Evolutionary conservation across 2,113 vertebrate genomes (phyloP).

Genomic region (Anas platyrhynchos): DNA sequence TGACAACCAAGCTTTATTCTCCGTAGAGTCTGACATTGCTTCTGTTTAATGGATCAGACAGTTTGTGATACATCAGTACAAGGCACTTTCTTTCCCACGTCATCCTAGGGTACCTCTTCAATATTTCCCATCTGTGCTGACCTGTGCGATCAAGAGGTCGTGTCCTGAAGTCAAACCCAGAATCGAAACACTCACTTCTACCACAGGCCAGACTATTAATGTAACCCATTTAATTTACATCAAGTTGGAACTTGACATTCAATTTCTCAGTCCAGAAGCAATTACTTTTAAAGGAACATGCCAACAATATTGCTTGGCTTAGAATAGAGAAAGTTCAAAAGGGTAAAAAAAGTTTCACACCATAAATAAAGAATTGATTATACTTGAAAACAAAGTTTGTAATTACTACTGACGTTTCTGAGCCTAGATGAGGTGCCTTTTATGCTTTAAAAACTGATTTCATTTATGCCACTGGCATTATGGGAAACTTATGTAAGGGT

Average conservation of each 20-base stretch:
- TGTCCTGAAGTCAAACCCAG: constrained; percentile 52
- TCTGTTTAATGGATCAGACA: constrained; percentile 58
- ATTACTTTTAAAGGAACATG: constrained; percentile 72
- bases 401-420: constrained; percentile 67
- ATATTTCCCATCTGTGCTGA: constrained; percentile 59
- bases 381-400: constrained; percentile 65
- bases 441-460: constrained; percentile 57
- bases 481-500: constrained; percentile 59
- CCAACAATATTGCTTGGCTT: constrained; percentile 56
- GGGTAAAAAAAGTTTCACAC: constrained; percentile 64
- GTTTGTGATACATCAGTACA: constrained; percentile 47
- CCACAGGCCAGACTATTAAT: constrained; percentile 37
- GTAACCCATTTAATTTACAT: constrained; percentile 62
- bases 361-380: constrained; percentile 69
- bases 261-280: constrained; percentile 65
- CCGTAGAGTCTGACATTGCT: constrained; percentile 33
- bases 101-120: constrained; percentile 33
- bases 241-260: constrained; percentile 45
- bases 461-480: constrained; percentile 55
- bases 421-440: constrained; percentile 58
- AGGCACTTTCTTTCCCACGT: constrained; percentile 35
- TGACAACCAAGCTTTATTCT: constrained; percentile 49
- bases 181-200: constrained; percentile 47
- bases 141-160: constrained; percentile 59
- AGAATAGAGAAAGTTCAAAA: constrained; percentile 66